phyloP scores from a whole-genome alignment of 2,113 vertebrate species.

The Craseonycteris thonglongyai region DNA sequence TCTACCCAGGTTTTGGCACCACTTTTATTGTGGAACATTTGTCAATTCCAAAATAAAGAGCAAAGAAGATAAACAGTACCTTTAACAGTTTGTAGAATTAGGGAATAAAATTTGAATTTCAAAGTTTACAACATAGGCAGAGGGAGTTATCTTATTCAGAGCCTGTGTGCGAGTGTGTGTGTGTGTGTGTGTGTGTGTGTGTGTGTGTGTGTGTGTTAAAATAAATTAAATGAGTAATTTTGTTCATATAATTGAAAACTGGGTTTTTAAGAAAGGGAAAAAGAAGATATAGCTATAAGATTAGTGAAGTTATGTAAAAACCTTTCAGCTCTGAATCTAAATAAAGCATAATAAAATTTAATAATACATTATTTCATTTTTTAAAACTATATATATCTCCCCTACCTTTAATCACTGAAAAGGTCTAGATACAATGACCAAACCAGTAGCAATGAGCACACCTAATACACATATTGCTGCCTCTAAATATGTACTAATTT shows the following conservation, averaged over 20 bases:
- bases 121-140: neutral
- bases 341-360: neutral
- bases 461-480: neutral
- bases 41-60: neutral
- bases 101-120: neutral
- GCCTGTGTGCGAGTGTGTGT: neutral
- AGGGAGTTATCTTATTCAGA: neutral
- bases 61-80: neutral
- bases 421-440: neutral
- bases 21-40: neutral
- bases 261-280: neutral
- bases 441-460: neutral
- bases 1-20: neutral
- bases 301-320: neutral
- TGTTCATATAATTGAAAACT: neutral
- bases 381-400: neutral
- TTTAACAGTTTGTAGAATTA: neutral
- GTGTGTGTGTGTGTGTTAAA: neutral
- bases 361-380: neutral
- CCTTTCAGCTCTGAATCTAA: neutral
- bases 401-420: neutral
- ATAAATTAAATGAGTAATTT: neutral
- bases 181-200: neutral
- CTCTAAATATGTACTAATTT: neutral
- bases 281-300: neutral